phyloP scores from a whole-genome alignment of 2,888 invertebrate genomes.

The Catocala sponsa region DNA sequence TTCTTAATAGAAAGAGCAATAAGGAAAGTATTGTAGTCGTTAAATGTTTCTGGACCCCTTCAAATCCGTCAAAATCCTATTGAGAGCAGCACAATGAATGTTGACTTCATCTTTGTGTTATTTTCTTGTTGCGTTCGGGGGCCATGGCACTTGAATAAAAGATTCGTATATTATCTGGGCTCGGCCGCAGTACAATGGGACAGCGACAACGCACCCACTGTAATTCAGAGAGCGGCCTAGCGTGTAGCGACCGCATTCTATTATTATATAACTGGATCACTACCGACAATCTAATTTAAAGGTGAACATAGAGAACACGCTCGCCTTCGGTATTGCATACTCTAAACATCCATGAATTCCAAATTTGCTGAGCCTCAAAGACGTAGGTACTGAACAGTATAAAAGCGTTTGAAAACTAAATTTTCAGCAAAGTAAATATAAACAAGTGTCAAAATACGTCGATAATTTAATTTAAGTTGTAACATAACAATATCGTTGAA shows the following conservation, averaged over 20 bases:
- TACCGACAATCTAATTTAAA: slow-evolving; percentile 68
- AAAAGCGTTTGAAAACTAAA: slow-evolving; percentile 25
- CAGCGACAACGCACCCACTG: slow-evolving; percentile 78
- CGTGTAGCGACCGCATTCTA: slow-evolving; percentile 73
- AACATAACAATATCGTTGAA: slow-evolving; percentile 53
- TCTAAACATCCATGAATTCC: slow-evolving; percentile 38
- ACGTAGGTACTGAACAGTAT: slow-evolving; percentile 10
- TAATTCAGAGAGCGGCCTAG: slow-evolving; percentile 75
- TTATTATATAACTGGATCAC: slow-evolving; percentile 62
- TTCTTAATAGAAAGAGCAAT: slow-evolving; percentile 41
- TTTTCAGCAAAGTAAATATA: slow-evolving; percentile 39
- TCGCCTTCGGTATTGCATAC: slow-evolving; percentile 26
- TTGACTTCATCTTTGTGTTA: slow-evolving; percentile 81
- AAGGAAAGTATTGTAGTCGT: slow-evolving; percentile 55
- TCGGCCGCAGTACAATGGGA: slow-evolving; percentile 75
- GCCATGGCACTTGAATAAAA: slow-evolving; percentile 85
- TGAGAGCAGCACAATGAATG: slow-evolving; percentile 81
- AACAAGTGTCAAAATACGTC: slow-evolving; percentile 47
- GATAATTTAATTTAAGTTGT: slow-evolving; percentile 53
- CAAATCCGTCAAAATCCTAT: slow-evolving; percentile 80
- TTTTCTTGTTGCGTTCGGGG: slow-evolving; percentile 80
- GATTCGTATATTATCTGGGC: slow-evolving; percentile 83
- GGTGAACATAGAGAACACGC: slow-evolving; percentile 46
- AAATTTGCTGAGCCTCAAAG: slow-evolving; percentile 29
- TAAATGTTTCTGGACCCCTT: slow-evolving; percentile 60